Evolutionary conservation across 2,797 vertebrate species (phyloP).

Genomic region (Pampus argenteus): DNA sequence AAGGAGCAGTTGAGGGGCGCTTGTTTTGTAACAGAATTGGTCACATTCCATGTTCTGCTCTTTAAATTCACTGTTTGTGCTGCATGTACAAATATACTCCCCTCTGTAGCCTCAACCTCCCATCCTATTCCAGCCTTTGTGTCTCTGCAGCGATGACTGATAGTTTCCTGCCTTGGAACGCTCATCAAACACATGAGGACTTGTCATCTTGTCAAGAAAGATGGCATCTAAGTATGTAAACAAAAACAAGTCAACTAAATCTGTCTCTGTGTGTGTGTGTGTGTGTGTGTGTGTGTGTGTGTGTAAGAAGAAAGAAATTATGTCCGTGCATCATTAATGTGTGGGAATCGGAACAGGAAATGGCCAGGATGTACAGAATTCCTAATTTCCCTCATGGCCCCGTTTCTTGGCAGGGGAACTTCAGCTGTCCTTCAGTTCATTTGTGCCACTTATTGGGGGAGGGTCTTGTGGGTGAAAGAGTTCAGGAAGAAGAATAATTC

Average conservation of each 20-base stretch:
- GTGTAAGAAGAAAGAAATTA: slow-evolving; percentile 33
- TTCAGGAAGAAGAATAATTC: not conserved
- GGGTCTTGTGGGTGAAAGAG: slow-evolving; percentile 2
- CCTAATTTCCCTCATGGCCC: slow-evolving; percentile 68
- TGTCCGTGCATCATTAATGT: slow-evolving; percentile 18
- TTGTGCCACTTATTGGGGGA: slow-evolving; percentile 27
- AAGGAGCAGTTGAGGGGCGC: slow-evolving; percentile 18
- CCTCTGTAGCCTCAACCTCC: not conserved
- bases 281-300: slow-evolving; percentile 5
- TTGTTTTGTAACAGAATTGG: slow-evolving; percentile 36
- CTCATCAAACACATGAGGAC: slow-evolving; percentile 32
- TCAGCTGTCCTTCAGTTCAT: slow-evolving; percentile 68
- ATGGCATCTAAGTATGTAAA: slow-evolving; percentile 34
- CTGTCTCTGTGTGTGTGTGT: no score
- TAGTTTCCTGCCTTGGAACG: slow-evolving; percentile 43
- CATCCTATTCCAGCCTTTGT: slow-evolving; percentile 1
- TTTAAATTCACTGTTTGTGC: slow-evolving; percentile 26
- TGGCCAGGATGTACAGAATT: slow-evolving; percentile 78
- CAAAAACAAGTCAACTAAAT: slow-evolving; percentile 48
- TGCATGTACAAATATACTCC: slow-evolving; percentile 13
- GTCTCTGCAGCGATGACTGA: slow-evolving; percentile 42
- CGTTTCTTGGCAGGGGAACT: slow-evolving; percentile 63
- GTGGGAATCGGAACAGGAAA: slow-evolving; percentile 73
- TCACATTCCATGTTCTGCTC: slow-evolving; percentile 53
- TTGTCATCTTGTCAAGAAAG: slow-evolving; percentile 25